These are phyloP conservation scores for Allobates femoralis DNA, from an alignment of 2,797 vertebrate genomes.

Conservation along the genomic window DNA sequence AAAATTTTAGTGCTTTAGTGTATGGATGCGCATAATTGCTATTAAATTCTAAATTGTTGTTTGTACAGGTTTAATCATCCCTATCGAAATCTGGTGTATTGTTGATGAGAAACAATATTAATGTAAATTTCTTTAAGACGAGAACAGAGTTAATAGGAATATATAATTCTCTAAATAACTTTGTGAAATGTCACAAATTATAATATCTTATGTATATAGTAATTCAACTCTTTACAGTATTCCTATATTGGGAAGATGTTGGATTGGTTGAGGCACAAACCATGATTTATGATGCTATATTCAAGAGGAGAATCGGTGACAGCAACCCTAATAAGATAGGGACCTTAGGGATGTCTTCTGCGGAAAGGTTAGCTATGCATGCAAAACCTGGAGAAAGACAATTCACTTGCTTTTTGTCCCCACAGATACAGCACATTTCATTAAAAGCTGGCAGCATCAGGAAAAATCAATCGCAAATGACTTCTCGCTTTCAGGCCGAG, in stretches of 20 bases:
- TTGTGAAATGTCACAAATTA: constrained; percentile 17
- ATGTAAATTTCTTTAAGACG: neutral
- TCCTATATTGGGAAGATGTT: neutral
- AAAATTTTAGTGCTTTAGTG: no score
- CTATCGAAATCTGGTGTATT: neutral
- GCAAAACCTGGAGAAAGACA: constrained; percentile 52
- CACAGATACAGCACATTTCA: constrained; percentile 55
- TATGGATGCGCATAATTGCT: neutral
- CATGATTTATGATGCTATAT: constrained; percentile 58
- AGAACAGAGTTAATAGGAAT: neutral
- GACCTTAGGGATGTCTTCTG: constrained; percentile 34
- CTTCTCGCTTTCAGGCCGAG: constrained; percentile 45
- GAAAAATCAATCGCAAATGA: constrained; percentile 58
- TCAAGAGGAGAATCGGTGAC: constrained; percentile 45
- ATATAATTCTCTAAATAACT: neutral
- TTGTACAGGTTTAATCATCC: neutral
- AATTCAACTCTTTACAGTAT: no score
- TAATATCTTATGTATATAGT: neutral
- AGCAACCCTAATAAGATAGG: constrained; percentile 54
- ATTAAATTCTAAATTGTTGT: neutral
- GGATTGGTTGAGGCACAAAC: constrained; percentile 37
- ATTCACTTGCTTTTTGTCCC: constrained; percentile 52
- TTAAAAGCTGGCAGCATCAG: constrained; percentile 55
- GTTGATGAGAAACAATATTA: neutral
- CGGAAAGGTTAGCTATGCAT: constrained; percentile 57